Percentiles rank a stretch among this genome's conserved stretches.
Evolutionary conservation across 2,888 invertebrate species (phyloP).

Genomic region (Agonum fuliginosum): DNA sequence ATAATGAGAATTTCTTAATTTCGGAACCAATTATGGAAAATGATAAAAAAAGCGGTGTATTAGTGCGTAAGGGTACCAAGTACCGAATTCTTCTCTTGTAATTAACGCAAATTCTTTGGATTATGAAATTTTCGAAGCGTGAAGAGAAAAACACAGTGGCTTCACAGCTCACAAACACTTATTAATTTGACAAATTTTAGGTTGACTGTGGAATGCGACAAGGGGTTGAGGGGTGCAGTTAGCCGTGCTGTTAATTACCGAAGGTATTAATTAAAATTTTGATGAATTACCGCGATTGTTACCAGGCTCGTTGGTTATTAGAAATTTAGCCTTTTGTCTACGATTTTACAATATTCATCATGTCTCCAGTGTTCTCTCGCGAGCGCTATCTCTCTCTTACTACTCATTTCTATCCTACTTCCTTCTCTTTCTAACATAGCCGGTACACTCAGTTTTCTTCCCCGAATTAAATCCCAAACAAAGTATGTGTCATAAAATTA

Average conservation of each 20-base stretch:
- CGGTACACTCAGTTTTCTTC: neutral
- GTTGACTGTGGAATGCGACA: constrained; percentile 38
- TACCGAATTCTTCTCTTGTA: constrained; percentile 37
- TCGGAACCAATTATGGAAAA: constrained; percentile 29
- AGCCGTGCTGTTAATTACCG: constrained; percentile 68
- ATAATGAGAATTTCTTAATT: constrained; percentile 32
- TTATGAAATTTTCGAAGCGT: constrained; percentile 35
- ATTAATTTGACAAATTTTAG: constrained; percentile 52
- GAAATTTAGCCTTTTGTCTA: constrained; percentile 70
- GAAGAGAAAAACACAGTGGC: constrained; percentile 43
- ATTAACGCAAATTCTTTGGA: constrained; percentile 45
- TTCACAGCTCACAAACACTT: constrained; percentile 48
- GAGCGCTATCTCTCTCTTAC: constrained; percentile 2
- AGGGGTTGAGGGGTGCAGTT: constrained; percentile 19
- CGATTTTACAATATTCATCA: constrained; percentile 68
- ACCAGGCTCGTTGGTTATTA: constrained; percentile 69
- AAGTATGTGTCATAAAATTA: neutral
- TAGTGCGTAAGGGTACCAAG: constrained; percentile 34
- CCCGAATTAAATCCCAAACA: neutral
- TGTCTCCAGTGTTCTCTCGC: constrained; percentile 62
- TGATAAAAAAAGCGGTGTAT: constrained; percentile 36
- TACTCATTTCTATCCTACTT: neutral
- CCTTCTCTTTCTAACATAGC: constrained; percentile 5
- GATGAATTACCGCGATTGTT: constrained; percentile 71
- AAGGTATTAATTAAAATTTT: constrained; percentile 71